Evolutionary conservation across 2,888 invertebrate species (phyloP).

Genomic region (Nemotelus nigrinus): DNA sequence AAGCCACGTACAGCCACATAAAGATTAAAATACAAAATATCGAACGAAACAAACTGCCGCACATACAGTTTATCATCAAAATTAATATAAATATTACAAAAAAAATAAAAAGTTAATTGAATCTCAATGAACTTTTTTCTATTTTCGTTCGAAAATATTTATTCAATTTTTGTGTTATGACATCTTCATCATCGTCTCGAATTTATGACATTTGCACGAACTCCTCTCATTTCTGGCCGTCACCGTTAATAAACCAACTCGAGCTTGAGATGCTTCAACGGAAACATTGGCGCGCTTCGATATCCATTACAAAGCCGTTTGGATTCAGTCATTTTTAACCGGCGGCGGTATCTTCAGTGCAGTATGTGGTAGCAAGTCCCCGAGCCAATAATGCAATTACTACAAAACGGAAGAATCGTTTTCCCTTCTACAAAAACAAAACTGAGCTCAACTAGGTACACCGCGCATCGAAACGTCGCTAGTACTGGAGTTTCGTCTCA

Average conservation of each 20-base stretch:
- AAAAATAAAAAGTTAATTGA: too few relatives aligned
- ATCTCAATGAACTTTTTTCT: too few relatives aligned
- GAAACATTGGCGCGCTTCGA: not conserved
- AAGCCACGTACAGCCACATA: too few relatives aligned
- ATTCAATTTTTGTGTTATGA: constrained; percentile 25
- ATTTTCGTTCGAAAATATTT: too few relatives aligned
- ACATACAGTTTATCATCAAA: too few relatives aligned
- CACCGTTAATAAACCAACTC: not conserved
- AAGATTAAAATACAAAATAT: too few relatives aligned
- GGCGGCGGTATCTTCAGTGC: not conserved
- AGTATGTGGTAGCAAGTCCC: constrained; percentile 18
- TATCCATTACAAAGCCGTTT: constrained; percentile 23
- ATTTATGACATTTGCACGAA: constrained; percentile 45
- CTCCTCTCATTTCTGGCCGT: not conserved
- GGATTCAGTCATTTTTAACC: constrained; percentile 16
- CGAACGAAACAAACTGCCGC: too few relatives aligned
- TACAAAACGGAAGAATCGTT: constrained; percentile 26
- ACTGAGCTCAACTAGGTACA: not conserved
- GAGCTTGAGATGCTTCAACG: not conserved
- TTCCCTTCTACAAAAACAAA: constrained; percentile 18
- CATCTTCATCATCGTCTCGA: constrained; percentile 35
- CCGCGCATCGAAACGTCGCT: not conserved
- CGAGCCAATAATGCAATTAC: constrained; percentile 25
- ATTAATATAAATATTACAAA: too few relatives aligned
- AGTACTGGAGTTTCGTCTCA: not conserved